These are phyloP conservation scores for Sarcophaga rosellei DNA, from an alignment of 2,888 invertebrate species.

Conservation along the genomic window DNA sequence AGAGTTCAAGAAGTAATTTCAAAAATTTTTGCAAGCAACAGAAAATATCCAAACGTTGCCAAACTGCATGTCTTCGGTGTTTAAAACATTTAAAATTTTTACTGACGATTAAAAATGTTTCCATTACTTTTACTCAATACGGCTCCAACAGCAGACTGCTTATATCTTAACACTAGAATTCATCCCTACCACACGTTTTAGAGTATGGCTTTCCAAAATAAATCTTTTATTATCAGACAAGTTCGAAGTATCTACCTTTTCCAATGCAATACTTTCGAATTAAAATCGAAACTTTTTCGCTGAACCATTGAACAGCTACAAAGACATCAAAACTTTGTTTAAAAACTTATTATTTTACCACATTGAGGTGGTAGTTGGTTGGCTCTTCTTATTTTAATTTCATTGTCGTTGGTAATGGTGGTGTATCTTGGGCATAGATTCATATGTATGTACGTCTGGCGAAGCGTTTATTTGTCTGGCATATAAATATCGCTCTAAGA, in stretches of 20 bases:
- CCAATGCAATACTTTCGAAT: too few relatives aligned
- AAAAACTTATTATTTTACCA: slow-evolving; percentile 42
- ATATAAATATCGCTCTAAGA: slow-evolving; percentile 1
- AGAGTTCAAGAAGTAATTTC: too few relatives aligned
- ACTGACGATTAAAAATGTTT: too few relatives aligned
- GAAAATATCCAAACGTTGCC: too few relatives aligned
- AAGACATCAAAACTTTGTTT: slow-evolving; percentile 31
- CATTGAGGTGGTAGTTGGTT: slow-evolving; percentile 1
- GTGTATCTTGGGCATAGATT: not conserved
- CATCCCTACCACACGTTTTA: too few relatives aligned
- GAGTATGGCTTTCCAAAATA: not conserved
- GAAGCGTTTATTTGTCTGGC: not conserved
- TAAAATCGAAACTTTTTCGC: too few relatives aligned
- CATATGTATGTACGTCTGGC: not conserved
- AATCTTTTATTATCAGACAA: not conserved
- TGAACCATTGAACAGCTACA: not conserved
- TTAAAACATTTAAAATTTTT: too few relatives aligned
- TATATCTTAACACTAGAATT: too few relatives aligned
- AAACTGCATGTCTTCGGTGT: too few relatives aligned
- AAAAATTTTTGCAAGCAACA: too few relatives aligned
- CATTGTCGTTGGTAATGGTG: not conserved
- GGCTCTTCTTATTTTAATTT: not conserved
- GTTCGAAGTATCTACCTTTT: not conserved
- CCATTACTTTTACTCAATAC: too few relatives aligned
- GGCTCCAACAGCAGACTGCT: too few relatives aligned